phyloP scores from a whole-genome alignment of 64 coral and sea anemone genomes.

The Pocillopora damicornis region DNA sequence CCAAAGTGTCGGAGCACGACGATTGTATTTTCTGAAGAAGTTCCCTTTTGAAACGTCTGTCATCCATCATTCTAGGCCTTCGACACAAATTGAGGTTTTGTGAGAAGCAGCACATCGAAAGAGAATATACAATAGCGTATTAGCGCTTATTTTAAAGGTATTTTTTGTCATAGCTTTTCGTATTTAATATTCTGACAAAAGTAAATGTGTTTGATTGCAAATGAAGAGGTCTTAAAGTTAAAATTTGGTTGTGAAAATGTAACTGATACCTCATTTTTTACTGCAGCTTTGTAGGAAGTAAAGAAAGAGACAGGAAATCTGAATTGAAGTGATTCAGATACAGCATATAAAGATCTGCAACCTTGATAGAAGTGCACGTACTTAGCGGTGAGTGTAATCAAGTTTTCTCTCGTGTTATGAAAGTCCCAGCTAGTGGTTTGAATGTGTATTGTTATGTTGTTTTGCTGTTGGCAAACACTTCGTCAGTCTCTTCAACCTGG shows the following conservation, averaged over 20 bases:
- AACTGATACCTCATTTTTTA: neutral
- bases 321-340: no score
- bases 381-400: no score
- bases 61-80: constrained; percentile 1
- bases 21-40: neutral
- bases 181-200: neutral
- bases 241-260: no score
- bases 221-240: no score
- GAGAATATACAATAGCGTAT: neutral
- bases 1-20: constrained; percentile 13
- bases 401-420: no score
- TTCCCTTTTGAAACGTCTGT: neutral
- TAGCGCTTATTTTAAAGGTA: neutral
- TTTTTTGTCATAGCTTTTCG: neutral
- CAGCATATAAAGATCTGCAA: no score
- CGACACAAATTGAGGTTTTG: neutral
- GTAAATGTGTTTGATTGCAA: no score
- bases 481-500: no score
- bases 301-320: neutral
- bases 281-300: neutral
- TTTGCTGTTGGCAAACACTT: no score
- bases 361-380: no score
- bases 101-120: neutral
- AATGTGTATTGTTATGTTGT: no score
- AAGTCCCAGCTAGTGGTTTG: no score